Percentiles rank a stretch among this genome's conserved stretches.
Evolutionary conservation across 2,888 invertebrate genomes (phyloP).

Genomic region (Tenthredo notha): DNA sequence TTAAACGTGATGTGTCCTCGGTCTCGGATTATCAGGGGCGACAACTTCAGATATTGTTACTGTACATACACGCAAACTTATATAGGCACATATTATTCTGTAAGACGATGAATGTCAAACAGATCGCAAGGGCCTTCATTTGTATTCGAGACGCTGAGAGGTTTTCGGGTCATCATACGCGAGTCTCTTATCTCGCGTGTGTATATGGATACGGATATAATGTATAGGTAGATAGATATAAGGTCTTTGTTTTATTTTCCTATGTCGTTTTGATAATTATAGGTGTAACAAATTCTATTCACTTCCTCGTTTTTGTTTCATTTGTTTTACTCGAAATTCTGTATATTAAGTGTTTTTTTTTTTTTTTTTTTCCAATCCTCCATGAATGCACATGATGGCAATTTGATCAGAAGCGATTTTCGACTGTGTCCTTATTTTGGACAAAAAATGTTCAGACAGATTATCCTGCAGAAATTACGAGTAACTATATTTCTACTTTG

Average conservation of each 20-base stretch:
- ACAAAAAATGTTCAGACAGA: no score
- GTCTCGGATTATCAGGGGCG: no score
- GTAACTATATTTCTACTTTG: no score
- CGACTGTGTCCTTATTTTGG: no score
- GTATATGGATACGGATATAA: not conserved
- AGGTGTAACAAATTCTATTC: not conserved
- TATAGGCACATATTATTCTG: not conserved
- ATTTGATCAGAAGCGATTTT: no score
- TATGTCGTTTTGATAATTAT: not conserved
- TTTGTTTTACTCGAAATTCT: no score
- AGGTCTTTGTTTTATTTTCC: not conserved
- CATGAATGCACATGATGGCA: no score
- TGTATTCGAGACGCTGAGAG: slow-evolving; percentile 14
- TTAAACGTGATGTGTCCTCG: no score
- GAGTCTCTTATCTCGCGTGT: not conserved
- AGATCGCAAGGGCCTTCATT: slow-evolving; percentile 8
- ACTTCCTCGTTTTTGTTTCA: no score
- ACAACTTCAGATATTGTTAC: no score
- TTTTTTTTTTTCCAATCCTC: no score
- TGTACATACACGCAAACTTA: not conserved
- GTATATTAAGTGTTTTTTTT: not conserved
- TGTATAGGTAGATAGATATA: not conserved
- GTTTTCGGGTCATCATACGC: slow-evolving; percentile 25
- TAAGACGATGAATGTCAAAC: not conserved
- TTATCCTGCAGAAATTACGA: no score